Percentiles rank a stretch among this genome's conserved stretches.
phyloP scores from a whole-genome alignment of 2,113 vertebrate species.

The Microcebus ravelobensis region DNA sequence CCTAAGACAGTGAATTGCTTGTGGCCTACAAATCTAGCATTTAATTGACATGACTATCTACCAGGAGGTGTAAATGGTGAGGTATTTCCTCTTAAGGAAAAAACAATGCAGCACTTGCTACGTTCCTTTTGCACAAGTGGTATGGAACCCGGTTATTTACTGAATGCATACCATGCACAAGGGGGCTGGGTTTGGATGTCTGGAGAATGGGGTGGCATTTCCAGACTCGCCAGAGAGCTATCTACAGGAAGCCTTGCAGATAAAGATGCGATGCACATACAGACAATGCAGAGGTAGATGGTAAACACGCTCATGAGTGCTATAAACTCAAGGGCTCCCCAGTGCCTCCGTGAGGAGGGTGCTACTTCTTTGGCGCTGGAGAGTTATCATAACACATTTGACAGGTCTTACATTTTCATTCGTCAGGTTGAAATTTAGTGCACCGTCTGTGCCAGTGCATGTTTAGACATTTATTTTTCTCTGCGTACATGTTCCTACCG shows the following conservation, averaged over 20 bases:
- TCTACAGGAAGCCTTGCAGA: background rate
- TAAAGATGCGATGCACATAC: background rate
- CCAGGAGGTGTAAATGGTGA: background rate
- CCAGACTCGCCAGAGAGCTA: background rate
- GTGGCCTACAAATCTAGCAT: background rate
- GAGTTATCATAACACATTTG: background rate
- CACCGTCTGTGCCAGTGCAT: background rate
- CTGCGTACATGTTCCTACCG: background rate
- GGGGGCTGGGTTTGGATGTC: background rate
- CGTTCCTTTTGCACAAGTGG: background rate
- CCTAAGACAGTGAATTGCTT: background rate
- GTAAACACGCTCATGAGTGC: fast-evolving
- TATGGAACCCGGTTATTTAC: background rate
- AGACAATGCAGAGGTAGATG: too few relatives aligned
- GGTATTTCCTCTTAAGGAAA: background rate
- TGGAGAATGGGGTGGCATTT: background rate
- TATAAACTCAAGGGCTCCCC: background rate
- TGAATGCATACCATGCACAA: background rate
- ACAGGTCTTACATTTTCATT: background rate
- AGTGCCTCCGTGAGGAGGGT: background rate
- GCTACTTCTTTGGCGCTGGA: fast-evolving
- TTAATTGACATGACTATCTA: background rate
- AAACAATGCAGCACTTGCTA: background rate
- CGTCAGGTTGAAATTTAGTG: background rate
- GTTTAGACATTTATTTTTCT: constrained; percentile 27